Base-by-base conservation (phyloP, 2,888 invertebrate species). In the Cerastoderma edule region DNA sequence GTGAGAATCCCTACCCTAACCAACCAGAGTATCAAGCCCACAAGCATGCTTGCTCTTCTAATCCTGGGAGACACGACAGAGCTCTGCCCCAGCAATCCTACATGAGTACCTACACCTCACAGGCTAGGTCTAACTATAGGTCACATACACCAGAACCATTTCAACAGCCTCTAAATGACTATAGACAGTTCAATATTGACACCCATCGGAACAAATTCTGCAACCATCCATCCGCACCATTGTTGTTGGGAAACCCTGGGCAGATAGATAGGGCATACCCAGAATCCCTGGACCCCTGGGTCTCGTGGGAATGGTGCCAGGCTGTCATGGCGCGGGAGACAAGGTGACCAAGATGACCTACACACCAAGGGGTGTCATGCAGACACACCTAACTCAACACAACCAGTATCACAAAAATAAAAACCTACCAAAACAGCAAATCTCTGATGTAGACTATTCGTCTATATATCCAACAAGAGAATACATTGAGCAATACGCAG, bases 381-480 rank as follows among this genome's bases (percentile, higher is more conserved):
- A 76, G 33, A 70, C 33, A 13, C 79, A 76, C 35, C 64, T 80
- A 24, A 73, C 67, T 30, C 60, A 70, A 30, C 53, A 78, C 54
- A 39, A 50, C 22, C 32, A 57, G 5, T 56, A 57, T 13, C 56
- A 66, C 33, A 69, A 60, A 16, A 19, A n/a, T 10, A 22, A 4
- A 4, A 30, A 35, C 22, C 33, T n/a, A 2, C 4, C 32, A 5
- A 50, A 28, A 6, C 68, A 54, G n/a, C n/a, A n/a, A n/a, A n/a
- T n/a, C n/a, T n/a, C n/a, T n/a, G n/a, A n/a, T n/a, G n/a, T n/a
- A n/a, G 70, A 79, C 28, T 79, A 67, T 27, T 75, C 79, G 30
- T 73, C 79, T 13, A 79, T 79, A 5, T 79, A 79, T 46, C 79
- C 79, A 48, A 70, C 79, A 2, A 60, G 67, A 44, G 75, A 76